These are phyloP conservation scores for Drosophila affinis DNA, from an alignment of 2,888 invertebrate species.

Conservation along the genomic window DNA sequence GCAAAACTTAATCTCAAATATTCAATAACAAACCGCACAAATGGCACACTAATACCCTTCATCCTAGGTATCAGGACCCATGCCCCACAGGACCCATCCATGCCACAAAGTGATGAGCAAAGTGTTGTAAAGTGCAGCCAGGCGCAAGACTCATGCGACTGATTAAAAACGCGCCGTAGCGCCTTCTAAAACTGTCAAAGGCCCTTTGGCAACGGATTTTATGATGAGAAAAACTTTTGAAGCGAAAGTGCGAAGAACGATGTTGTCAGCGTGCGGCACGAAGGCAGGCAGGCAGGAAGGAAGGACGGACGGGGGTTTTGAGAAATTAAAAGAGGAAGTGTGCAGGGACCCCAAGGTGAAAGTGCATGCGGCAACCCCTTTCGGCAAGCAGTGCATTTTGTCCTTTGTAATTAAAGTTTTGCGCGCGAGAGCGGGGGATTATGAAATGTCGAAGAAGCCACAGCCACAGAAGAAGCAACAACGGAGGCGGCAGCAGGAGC, in stretches of 20 bases:
- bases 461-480: constrained; percentile 27
- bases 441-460: constrained; percentile 53
- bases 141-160: constrained; percentile 65
- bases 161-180: constrained; percentile 61
- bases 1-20: constrained; percentile 30
- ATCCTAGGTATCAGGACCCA: background rate
- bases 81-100: constrained; percentile 2
- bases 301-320: constrained; percentile 24
- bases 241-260: constrained; percentile 64
- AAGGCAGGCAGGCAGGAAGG: constrained; percentile 37
- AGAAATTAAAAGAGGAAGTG: constrained; percentile 48
- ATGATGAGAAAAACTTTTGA: constrained; percentile 73
- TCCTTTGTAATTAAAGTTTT: constrained; percentile 77
- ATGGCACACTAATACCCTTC: constrained; percentile 23
- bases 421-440: constrained; percentile 38
- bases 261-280: constrained; percentile 21
- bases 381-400: constrained; percentile 57
- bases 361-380: constrained; percentile 29
- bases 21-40: constrained; percentile 38
- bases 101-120: constrained; percentile 44
- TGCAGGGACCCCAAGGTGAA: constrained; percentile 30
- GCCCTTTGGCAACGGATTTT: constrained; percentile 55
- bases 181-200: constrained; percentile 73
- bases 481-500: constrained; percentile 8
- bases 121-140: constrained; percentile 66